A percentile compares a stretch with the other conserved stretches of the same genome.
phyloP scores from a whole-genome alignment of 2,888 invertebrate species.

The Erebia aethiops region DNA sequence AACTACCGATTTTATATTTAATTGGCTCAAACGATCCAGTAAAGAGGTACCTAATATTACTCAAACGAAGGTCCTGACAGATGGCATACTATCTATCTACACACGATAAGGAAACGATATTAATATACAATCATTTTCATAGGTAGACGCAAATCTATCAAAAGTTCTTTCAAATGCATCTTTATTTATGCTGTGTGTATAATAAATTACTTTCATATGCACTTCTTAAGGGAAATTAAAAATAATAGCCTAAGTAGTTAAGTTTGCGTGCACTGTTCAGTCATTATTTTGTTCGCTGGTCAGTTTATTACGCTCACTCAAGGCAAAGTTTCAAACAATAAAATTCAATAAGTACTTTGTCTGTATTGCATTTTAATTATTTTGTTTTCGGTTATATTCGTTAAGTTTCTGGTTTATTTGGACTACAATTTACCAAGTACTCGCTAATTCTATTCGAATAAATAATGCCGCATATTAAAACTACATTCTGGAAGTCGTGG shows the following conservation, averaged over 20 bases:
- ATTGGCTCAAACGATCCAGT: too few species aligned
- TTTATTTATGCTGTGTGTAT: not conserved
- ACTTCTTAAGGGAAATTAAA: slow-evolving; percentile 26
- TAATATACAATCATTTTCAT: not conserved
- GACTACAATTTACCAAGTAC: not conserved
- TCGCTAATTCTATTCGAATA: not conserved
- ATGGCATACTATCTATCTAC: too few species aligned
- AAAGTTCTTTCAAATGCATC: not conserved
- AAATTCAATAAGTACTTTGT: slow-evolving; percentile 20
- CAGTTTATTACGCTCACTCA: slow-evolving; percentile 26
- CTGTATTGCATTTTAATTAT: slow-evolving; percentile 8
- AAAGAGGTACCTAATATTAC: too few species aligned
- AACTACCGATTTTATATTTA: too few species aligned
- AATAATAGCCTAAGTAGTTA: slow-evolving; percentile 26
- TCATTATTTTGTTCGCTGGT: slow-evolving; percentile 25
- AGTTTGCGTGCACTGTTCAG: slow-evolving; percentile 24
- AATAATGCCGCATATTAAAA: too few species aligned
- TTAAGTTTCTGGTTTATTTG: not conserved
- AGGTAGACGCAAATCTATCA: not conserved
- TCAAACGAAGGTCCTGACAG: too few species aligned
- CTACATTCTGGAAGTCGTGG: not conserved
- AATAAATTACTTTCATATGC: slow-evolving; percentile 17
- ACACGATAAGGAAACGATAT: not conserved
- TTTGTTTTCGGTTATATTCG: not conserved
- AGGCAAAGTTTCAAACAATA: slow-evolving; percentile 22